Evolutionary conservation across 2,888 invertebrate species (phyloP), one percentile per base, ranked within the genome.

Genomic region (Eurytoma californica): DNA sequence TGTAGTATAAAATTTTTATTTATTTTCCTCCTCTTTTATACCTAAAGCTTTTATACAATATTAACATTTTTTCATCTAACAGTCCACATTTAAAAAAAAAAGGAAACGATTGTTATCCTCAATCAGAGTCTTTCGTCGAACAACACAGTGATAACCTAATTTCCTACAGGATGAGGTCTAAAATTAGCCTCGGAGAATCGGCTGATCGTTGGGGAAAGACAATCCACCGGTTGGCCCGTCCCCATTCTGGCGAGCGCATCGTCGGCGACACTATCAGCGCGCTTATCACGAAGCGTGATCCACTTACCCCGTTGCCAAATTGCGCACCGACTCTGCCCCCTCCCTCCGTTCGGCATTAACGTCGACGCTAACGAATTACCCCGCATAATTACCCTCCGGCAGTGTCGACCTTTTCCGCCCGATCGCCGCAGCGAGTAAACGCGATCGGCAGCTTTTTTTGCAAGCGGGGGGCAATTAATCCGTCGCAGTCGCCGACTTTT

Each of bases 221-320:
- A 39, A 68, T 39, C 53, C 13, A 13, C 28, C 3, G 12, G 7
- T 14, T 24, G 12, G 12, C 18, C 60, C 18, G 47, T 14, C 39
- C 3, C 49, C 2, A 12, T 28, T 14, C 18, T 28, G 47, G 28
- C 24, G 49, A 20, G 16, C 49, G 61, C 47, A 39, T 53, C 49
- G 5, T 51, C 55, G 49, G 20, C 12, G 28, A 16, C 61, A 51
- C 61, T 61, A 60, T 49, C 18, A 13, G 20, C n/a, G 53, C 24
- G 67, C 51, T 57, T 24, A 68, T 68, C 68, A 53, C 57, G 68
- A 39, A 57, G 24, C 63, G 69, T 65, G 79, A 79, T 79, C 79
- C 79, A 79, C 79, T 79, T 79, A 74, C 24, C 30, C 63, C 16
- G 47, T 51, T 24, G 65, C 49, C 57, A 69, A 77, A 75, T 75